Base-by-base conservation (phyloP, 2,113 vertebrate species). In the Ibidorhyncha struthersii region DNA sequence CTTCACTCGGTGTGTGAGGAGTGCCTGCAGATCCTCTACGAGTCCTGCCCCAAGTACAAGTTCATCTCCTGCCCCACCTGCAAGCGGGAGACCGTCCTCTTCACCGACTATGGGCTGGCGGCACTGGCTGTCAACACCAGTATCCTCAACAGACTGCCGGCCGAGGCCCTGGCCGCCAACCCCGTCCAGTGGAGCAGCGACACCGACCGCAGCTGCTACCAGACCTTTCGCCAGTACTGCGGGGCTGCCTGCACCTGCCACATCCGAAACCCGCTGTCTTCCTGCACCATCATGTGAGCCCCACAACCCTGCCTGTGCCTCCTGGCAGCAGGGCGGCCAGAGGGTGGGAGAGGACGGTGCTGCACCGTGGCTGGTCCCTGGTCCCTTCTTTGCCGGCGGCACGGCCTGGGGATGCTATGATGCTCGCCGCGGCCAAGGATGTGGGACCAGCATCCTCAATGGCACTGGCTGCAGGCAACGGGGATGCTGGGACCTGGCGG, bases 1-100 rank as follows among this genome's bases (percentile, higher is more conserved):
- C 98, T 99, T 98, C 99, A 99, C 97, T 99, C 99, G 0, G 99
- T 99, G 97, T 99, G 99, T 4, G 99, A 99, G 98, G 99, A 99
- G 97, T 99, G 99, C 96, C 98, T 99, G 98, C 99, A 99, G 98
- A 99, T 99, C 97, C 99, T 99, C 92, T 99, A 99, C 2, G 99
- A 99, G 98, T 99, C 99, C 93, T 99, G 99, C 92, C 99, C 99
- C 95, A 99, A 99, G 98, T 99, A 99, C 98, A 99, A 99, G 98
- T 99, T 99, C 98, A 99, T 99, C 98, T 99, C 99, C 73, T 99
- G 99, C 96, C 99, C 99, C 88, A 99, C 99, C 29, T 99, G 99
- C 98, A 99, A 98, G 93, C 98, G 99, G 1, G 99, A 99, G 98
- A 99, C 99, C 38, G 99, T 99, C 97, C 99, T 99, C 90, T 99